Percentiles rank a stretch among this genome's conserved stretches.
Evolutionary conservation across 1,140 invertebrate genomes (phyloP).

Genomic region (Cardiocondyla obscurior): DNA sequence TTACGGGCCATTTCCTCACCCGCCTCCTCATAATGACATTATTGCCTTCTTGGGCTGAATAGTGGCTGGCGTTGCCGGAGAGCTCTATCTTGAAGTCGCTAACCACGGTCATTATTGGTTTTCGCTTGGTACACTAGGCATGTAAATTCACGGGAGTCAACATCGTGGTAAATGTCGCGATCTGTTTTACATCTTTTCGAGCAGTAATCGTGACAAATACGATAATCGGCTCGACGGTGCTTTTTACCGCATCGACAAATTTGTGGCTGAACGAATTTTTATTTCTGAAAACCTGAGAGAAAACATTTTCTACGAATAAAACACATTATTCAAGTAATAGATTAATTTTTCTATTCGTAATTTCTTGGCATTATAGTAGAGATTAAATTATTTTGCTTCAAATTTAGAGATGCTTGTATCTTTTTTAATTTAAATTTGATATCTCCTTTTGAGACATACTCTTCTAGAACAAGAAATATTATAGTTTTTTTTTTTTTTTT

Average conservation of each 20-base stretch:
- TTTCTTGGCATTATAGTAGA: neutral
- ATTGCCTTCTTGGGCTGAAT: constrained; percentile 58
- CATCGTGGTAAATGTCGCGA: constrained; percentile 36
- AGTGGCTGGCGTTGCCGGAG: neutral
- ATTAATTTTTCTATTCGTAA: neutral
- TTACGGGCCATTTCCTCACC: constrained; percentile 68
- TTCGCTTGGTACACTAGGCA: constrained; percentile 48
- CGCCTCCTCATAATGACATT: constrained; percentile 65
- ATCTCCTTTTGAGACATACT: neutral
- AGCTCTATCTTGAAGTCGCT: constrained; percentile 58
- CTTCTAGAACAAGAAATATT: neutral
- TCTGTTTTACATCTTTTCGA: constrained; percentile 45
- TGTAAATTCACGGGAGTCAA: constrained; percentile 55
- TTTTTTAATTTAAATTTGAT: no score
- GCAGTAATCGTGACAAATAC: constrained; percentile 28
- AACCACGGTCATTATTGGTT: constrained; percentile 65
- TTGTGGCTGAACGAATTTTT: constrained; percentile 10
- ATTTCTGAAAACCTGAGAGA: neutral
- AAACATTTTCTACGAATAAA: neutral
- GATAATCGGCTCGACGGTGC: neutral
- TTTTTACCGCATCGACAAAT: constrained; percentile 13
- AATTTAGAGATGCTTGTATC: no score
- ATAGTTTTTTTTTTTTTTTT: no score
- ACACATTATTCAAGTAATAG: neutral
- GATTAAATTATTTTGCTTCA: neutral